Evolutionary conservation across 2,797 vertebrate genomes (phyloP).

Genomic region (Pelochelys cantorii): DNA sequence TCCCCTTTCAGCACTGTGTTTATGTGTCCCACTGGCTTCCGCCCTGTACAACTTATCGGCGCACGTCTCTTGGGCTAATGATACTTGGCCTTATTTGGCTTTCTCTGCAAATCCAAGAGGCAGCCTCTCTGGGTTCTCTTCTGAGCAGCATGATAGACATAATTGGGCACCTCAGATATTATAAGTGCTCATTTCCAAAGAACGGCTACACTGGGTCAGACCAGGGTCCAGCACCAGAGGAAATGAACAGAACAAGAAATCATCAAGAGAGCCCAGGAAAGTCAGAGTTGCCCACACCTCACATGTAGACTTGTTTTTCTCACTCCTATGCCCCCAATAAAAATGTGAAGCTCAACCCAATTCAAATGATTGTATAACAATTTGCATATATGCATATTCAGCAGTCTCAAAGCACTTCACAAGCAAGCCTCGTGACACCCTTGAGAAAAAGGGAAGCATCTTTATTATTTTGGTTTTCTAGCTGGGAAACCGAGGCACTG

Average conservation of each 20-base stretch:
- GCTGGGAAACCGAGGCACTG: not conserved
- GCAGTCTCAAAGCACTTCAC: not conserved
- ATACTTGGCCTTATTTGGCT: not conserved
- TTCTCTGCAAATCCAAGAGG: not conserved
- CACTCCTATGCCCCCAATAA: too few species aligned
- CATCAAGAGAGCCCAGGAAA: not conserved
- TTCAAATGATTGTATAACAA: not conserved
- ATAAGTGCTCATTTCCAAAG: not conserved
- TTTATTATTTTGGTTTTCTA: not conserved
- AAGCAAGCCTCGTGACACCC: rapidly evolving
- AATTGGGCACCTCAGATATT: not conserved
- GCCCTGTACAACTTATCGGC: not conserved
- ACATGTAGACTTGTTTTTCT: not conserved
- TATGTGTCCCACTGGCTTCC: not conserved
- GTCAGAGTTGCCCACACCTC: not conserved
- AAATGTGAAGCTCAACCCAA: not conserved
- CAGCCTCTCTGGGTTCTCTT: too few species aligned
- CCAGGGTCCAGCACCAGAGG: too few species aligned
- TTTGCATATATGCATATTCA: not conserved
- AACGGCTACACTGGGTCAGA: too few species aligned
- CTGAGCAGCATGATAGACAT: not conserved
- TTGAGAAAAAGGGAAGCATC: rapidly evolving
- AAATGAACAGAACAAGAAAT: too few species aligned
- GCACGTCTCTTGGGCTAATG: not conserved
- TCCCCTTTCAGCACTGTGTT: not conserved